A percentile compares a stretch with the other conserved stretches of the same genome.
Evolutionary conservation across 2,113 vertebrate species (phyloP).

Genomic region (Redunca redunca): DNA sequence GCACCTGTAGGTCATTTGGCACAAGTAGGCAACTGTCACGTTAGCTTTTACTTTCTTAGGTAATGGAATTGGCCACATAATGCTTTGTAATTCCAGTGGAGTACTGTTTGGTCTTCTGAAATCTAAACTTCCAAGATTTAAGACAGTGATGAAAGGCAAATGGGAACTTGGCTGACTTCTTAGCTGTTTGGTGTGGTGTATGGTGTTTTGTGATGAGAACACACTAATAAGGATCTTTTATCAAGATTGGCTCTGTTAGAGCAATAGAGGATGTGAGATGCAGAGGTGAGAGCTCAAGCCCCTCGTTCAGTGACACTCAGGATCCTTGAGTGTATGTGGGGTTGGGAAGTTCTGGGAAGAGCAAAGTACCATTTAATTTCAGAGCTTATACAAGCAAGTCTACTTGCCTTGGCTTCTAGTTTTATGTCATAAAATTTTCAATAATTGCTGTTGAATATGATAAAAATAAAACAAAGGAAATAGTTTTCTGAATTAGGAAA

Average conservation of each 20-base stretch:
- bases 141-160: not conserved
- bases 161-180: not conserved
- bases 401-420: not conserved
- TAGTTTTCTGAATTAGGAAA: not conserved
- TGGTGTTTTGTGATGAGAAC: not conserved
- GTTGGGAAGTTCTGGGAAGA: not conserved
- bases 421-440: not conserved
- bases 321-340: not conserved
- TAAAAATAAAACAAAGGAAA: conserved; percentile 12
- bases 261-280: not conserved
- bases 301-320: not conserved
- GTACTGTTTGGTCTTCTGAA: not conserved
- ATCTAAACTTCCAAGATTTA: not conserved
- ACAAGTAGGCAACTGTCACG: not conserved
- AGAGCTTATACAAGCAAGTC: not conserved
- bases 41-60: not conserved
- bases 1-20: not conserved
- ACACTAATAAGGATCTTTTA: not conserved
- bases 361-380: not conserved
- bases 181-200: not conserved
- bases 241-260: not conserved
- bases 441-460: not conserved
- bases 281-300: not conserved
- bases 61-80: not conserved
- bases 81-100: not conserved